Conservation (phyloP, 2,888 invertebrate species). For the Gibbula magus region DNA sequence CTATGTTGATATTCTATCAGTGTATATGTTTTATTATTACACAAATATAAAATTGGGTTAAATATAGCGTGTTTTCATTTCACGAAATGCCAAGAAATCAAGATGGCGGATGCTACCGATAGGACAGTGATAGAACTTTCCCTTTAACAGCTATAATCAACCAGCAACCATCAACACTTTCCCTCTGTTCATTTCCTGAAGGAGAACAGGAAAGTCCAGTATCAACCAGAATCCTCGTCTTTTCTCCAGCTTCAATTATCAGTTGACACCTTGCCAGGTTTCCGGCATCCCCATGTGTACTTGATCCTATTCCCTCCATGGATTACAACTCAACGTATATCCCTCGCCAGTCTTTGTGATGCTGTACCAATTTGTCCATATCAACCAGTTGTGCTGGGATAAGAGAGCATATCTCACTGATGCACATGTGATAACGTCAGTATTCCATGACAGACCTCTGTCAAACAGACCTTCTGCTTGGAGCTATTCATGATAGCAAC, state of each 20-base stretch:
- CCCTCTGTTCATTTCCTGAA: too few species aligned
- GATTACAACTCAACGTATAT: not conserved
- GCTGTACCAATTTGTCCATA: not conserved
- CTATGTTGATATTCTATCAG: too few species aligned
- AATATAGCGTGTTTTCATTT: too few species aligned
- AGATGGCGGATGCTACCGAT: too few species aligned
- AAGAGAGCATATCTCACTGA: not conserved
- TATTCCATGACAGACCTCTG: not conserved
- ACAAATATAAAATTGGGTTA: too few species aligned
- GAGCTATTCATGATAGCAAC: too few species aligned
- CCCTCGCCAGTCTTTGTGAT: not conserved
- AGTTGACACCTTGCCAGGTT: not conserved
- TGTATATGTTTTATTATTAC: too few species aligned
- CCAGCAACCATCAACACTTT: too few species aligned
- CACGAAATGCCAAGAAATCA: too few species aligned
- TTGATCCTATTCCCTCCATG: not conserved
- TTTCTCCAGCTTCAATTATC: constrained; percentile 2
- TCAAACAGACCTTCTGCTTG: not conserved
- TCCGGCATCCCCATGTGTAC: not conserved
- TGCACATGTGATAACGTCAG: not conserved
- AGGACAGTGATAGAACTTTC: too few species aligned
- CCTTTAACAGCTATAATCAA: too few species aligned
- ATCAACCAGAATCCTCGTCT: not conserved
- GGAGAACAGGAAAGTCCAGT: too few species aligned
- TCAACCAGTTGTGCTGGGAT: not conserved